Evolutionary conservation across 2,797 vertebrate genomes (phyloP), one percentile per base, ranked within the genome.

Genomic region (Diceros bicornis): DNA sequence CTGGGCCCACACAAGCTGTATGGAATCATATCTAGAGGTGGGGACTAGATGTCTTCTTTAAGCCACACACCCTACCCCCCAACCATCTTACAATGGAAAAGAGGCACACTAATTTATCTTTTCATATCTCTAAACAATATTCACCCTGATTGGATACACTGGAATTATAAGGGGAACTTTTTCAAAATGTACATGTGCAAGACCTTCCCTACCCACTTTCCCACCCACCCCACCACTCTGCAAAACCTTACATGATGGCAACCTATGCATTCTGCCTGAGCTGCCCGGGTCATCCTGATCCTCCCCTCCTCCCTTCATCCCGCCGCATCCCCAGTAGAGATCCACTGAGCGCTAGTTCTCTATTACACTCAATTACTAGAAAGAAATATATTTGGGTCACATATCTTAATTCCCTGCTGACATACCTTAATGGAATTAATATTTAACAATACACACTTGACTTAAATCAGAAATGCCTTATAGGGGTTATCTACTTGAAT

Each of bases 311-410:
- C 21, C 62, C 50, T 74, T 66, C 25, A 21, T 34, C 14, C 44
- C 32, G 83, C 21, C n/a, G 21, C n/a, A 37, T 29, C 20, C 64
- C 52, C 50, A 14, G 55, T 8, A 71, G 32, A 81, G 32, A 91
- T 20, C 9, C 32, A 89, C 50, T 34, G 69, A 81, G 32, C 3
- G 0, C 52, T n/a, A 57, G 41, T 50, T 92, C 69, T 66, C 62
- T 52, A 37, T 59, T 77, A 95, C 0, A 88, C 20, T 71, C 32
- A 69, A 4, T 94, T 78, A 69, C 72, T 74, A 93, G 87, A 96
- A 93, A 89, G 88, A 86, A 93, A 89, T 85, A 52, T 68, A 96
- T 92, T 96, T 97, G 85, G 95, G 95, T 96, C 94, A 95, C 62
- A 88, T 68, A 88, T 85, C 66, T 96, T 87, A 94, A 97, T 85